Percentiles rank a stretch among this genome's conserved stretches.
These are phyloP conservation scores for Trilocha varians DNA, from an alignment of 2,888 invertebrate genomes.

Conservation along the genomic window DNA sequence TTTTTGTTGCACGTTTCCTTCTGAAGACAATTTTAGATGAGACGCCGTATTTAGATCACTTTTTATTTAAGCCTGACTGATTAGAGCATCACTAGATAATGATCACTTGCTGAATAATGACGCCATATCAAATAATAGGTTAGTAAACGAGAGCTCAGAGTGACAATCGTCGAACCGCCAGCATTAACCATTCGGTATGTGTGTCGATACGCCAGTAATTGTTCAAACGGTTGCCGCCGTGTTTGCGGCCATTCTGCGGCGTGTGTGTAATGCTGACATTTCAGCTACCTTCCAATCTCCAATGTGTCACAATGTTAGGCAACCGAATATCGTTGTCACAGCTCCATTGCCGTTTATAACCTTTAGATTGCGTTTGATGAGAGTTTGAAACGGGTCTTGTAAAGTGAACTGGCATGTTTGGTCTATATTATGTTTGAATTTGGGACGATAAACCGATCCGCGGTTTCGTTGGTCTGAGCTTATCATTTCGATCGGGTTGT, in stretches of 20 bases:
- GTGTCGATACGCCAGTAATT: slow-evolving; percentile 45
- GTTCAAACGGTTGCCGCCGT: slow-evolving; percentile 44
- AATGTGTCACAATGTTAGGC: slow-evolving; percentile 1
- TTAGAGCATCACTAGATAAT: too few relatives aligned
- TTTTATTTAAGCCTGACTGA: too few relatives aligned
- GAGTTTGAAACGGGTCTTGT: slow-evolving; percentile 9
- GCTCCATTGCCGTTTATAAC: not conserved
- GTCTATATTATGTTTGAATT: slow-evolving; percentile 15
- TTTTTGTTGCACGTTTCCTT: too few relatives aligned
- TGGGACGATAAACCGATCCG: slow-evolving; percentile 24
- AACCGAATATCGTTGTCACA: not conserved
- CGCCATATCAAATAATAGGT: not conserved
- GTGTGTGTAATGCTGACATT: slow-evolving; percentile 45
- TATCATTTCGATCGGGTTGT: slow-evolving; percentile 16
- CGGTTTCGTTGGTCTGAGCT: slow-evolving; percentile 20
- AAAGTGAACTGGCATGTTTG: slow-evolving; percentile 4
- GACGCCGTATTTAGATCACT: too few relatives aligned
- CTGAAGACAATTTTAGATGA: too few relatives aligned
- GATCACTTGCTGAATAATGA: not conserved
- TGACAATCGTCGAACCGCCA: slow-evolving; percentile 25
- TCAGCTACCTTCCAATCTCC: slow-evolving; percentile 25
- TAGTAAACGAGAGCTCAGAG: slow-evolving; percentile 6
- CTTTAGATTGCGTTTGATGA: not conserved
- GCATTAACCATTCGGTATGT: slow-evolving; percentile 27
- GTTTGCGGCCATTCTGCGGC: slow-evolving; percentile 50